Conservation (phyloP, 2,113 vertebrate species). For the Antidorcas marsupialis region DNA sequence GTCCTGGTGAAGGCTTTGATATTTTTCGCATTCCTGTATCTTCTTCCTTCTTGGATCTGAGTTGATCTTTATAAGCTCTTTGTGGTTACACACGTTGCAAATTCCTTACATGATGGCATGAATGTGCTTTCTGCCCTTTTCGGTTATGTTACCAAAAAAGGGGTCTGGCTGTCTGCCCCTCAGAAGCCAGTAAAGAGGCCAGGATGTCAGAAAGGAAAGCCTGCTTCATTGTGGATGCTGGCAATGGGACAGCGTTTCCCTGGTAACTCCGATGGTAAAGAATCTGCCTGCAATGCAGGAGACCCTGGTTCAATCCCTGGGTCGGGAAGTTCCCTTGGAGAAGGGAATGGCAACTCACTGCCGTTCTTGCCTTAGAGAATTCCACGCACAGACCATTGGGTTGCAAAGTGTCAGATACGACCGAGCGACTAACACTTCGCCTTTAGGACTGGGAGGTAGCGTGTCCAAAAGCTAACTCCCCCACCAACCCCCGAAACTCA, state of each 20-base stretch:
- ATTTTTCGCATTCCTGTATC: not conserved
- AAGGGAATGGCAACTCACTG: not conserved
- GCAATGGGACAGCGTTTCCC: not conserved
- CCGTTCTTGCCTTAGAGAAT: not conserved
- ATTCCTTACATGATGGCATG: too few relatives aligned
- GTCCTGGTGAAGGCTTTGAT: too few relatives aligned
- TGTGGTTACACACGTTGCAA: rapidly evolving
- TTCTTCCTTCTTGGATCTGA: not conserved
- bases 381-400: not conserved
- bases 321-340: not conserved
- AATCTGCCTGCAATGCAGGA: not conserved
- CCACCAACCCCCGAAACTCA: not conserved
- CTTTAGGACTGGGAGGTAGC: not conserved
- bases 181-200: not conserved
- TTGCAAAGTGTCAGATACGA: not conserved
- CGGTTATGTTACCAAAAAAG: not conserved
- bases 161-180: not conserved
- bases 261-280: not conserved
- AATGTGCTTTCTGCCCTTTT: rapidly evolving
- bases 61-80: not conserved
- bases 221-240: not conserved
- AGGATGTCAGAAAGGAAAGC: not conserved
- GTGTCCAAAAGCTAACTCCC: not conserved
- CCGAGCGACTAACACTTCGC: rapidly evolving
- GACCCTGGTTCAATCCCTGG: not conserved